Evolutionary conservation across 2,888 invertebrate genomes (phyloP).

Genomic region (Limenitis camilla): DNA sequence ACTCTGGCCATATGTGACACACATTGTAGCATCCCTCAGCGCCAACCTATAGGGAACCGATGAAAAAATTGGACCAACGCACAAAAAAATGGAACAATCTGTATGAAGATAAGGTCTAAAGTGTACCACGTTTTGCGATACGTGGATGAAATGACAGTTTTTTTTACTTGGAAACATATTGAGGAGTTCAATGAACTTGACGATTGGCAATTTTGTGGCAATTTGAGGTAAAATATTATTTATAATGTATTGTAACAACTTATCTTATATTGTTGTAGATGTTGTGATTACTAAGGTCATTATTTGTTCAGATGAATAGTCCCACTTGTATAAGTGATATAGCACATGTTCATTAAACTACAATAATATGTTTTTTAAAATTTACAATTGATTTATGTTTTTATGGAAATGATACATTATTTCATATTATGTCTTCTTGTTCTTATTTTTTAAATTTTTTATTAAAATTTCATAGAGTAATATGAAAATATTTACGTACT

Average conservation of each 20-base stretch:
- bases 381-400: not conserved
- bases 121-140: slow-evolving; percentile 3
- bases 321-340: too few species aligned
- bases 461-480: not conserved
- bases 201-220: slow-evolving; percentile 15
- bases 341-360: too few species aligned
- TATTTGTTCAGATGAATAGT: too few species aligned
- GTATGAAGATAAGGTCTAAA: slow-evolving; percentile 23
- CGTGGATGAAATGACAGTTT: slow-evolving; percentile 35
- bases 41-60: slow-evolving; percentile 55
- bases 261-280: too few species aligned
- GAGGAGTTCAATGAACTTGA: slow-evolving; percentile 42
- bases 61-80: slow-evolving; percentile 52
- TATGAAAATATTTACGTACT: slow-evolving; percentile 32
- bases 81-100: slow-evolving; percentile 38
- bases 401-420: not conserved
- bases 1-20: slow-evolving; percentile 55
- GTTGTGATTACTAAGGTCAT: too few species aligned
- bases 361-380: too few species aligned
- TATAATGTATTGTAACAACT: too few species aligned
- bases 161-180: slow-evolving; percentile 36
- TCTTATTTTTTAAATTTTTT: not conserved
- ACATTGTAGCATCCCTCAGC: slow-evolving; percentile 51
- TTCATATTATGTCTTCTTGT: not conserved
- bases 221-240: too few species aligned